Percentiles rank a stretch among this genome's conserved stretches.
These are phyloP conservation scores for Uria aalge DNA, from an alignment of 2,113 vertebrate genomes.

Conservation along the genomic window DNA sequence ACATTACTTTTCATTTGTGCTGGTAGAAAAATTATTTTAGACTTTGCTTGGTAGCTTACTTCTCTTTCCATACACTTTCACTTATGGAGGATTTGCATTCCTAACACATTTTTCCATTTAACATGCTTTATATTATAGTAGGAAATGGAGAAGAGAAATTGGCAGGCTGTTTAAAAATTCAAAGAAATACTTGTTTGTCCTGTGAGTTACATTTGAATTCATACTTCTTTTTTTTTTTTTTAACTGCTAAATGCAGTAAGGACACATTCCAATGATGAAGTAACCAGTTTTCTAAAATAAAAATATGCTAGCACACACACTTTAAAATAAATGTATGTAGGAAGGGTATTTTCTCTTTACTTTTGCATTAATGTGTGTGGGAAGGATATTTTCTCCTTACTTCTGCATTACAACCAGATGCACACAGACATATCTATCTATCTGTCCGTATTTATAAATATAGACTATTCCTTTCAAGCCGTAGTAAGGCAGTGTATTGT, in stretches of 20 bases:
- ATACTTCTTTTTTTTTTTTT: not conserved
- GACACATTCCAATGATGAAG: not conserved
- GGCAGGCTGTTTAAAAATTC: slow-evolving; percentile 24
- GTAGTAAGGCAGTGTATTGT: not conserved
- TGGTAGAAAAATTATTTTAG: not conserved
- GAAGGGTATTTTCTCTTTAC: slow-evolving; percentile 43
- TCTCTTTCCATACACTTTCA: not conserved
- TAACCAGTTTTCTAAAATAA: slow-evolving; percentile 47
- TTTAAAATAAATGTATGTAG: slow-evolving; percentile 15
- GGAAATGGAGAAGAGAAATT: not conserved
- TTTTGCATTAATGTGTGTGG: slow-evolving; percentile 23
- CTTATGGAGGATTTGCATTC: not conserved
- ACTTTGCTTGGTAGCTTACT: not conserved
- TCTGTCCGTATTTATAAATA: slow-evolving; percentile 44
- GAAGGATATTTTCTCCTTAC: slow-evolving; percentile 32
- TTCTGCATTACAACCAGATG: not conserved
- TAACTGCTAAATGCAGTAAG: not conserved
- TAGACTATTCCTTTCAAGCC: not conserved
- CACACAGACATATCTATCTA: not conserved
- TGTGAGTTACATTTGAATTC: slow-evolving; percentile 28
- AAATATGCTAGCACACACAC: not conserved
- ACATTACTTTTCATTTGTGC: not conserved
- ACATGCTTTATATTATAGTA: not conserved
- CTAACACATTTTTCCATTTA: not conserved
- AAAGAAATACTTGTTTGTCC: slow-evolving; percentile 32